These are phyloP conservation scores for Apis dorsata DNA, from an alignment of 1,140 invertebrate genomes.

Conservation along the genomic window DNA sequence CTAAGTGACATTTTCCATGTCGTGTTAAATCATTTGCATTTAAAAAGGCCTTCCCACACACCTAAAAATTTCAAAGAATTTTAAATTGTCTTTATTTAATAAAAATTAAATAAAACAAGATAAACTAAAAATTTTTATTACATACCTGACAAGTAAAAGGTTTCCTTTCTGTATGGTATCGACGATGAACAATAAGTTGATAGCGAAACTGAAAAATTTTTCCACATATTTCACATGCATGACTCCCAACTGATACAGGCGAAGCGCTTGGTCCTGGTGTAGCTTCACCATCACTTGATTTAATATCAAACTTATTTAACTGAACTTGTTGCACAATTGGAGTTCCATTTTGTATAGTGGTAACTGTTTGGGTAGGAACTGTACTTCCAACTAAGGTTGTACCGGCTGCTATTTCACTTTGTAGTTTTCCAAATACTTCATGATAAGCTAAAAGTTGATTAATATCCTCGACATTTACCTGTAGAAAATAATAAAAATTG, in stretches of 20 bases:
- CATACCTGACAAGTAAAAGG: conserved; percentile 89
- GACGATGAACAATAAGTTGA: conserved; percentile 90
- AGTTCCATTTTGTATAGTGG: conserved; percentile 77
- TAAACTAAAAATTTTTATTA: neutral
- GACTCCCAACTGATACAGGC: conserved; percentile 82
- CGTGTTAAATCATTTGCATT: conserved; percentile 87
- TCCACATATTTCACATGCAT: conserved; percentile 90
- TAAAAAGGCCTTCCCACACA: conserved; percentile 90
- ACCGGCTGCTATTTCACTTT: conserved; percentile 81
- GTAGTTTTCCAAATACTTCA: conserved; percentile 92
- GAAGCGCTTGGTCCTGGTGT: conserved; percentile 79
- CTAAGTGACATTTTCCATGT: conserved; percentile 90
- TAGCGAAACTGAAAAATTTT: conserved; percentile 93
- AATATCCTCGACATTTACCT: conserved; percentile 89
- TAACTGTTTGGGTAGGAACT: conserved; percentile 79
- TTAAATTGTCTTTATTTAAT: neutral
- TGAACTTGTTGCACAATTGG: conserved; percentile 79
- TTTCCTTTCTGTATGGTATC: conserved; percentile 91
- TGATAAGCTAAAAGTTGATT: conserved; percentile 91
- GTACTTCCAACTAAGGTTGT: conserved; percentile 78
- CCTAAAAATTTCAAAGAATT: conserved; percentile 64
- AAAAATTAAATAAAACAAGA: neutral
- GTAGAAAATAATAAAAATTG: neutral
- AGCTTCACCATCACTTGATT: conserved; percentile 79
- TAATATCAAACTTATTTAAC: conserved; percentile 82